Base-by-base conservation (phyloP, 2,888 invertebrate genomes). In the Drosophila nigricruria region DNA sequence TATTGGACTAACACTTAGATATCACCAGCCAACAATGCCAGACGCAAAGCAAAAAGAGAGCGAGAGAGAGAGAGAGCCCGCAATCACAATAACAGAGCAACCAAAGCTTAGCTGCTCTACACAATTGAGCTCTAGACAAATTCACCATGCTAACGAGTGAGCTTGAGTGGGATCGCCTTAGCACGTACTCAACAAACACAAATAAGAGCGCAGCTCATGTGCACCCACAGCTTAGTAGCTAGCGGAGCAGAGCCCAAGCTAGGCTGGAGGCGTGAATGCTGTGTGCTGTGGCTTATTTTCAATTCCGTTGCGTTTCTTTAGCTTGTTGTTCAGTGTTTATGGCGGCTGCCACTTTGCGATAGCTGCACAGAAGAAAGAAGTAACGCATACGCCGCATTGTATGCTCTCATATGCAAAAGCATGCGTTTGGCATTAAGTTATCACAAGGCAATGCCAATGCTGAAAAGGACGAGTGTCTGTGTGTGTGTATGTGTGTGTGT, bases 361-460 rank as follows among this genome's bases (percentile, higher is more conserved):
- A 38, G 52, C 52, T 34, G 52, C 59, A 53, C 38, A 30, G 10
- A 30, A 10, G 10, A 30, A 63, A 23, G 52, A 63, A 27, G 56
- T 69, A 62, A 63, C 75, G 72, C 57, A 77, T 76, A 56, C 57
- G 71, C 66, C 77, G 50, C 67, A 57, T 64, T 62, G 56, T 60
- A 57, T 43, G 18, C 63, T 66, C 42, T 63, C 64, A 68, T 64
- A 85, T 81, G 81, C 82, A 79, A 63, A 74, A 61, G 81, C 83
- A 86, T 84, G 88, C 86, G 86, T 88, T 53, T 64, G 88, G 66
- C 76, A 84, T 84, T 86, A 86, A 86, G 81, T 76, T 88, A 85
- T 82, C 85, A 85, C 52, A 67, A 63, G 49, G 56, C 62, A 32
- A 62, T 69, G 63, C 60, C 67, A 69, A 71, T 60, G 71, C 49